These are phyloP conservation scores for Calyptomena viridis DNA, from an alignment of 2,113 vertebrate genomes.

Conservation along the genomic window DNA sequence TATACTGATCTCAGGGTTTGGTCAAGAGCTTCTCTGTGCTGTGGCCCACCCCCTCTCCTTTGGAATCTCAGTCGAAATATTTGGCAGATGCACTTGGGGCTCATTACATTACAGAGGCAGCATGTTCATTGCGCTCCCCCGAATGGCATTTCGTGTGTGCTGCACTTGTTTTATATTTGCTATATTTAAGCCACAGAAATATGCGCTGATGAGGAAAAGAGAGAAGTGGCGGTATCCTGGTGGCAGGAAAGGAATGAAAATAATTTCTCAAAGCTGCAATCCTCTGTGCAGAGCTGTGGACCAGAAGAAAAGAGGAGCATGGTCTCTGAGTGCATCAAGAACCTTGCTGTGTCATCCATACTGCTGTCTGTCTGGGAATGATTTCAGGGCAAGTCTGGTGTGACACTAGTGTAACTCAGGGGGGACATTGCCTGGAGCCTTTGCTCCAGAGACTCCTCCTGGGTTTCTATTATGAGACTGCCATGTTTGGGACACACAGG, in stretches of 20 bases:
- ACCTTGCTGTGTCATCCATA: fast-evolving
- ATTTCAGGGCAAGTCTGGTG: background rate
- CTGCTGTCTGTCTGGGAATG: background rate
- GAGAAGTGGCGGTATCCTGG: background rate
- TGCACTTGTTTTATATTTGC: conserved; percentile 51
- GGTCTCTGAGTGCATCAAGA: background rate
- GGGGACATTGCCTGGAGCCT: background rate
- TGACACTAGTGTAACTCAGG: background rate
- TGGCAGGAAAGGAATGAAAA: background rate
- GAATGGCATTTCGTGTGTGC: conserved; percentile 30
- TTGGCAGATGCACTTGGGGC: conserved; percentile 19
- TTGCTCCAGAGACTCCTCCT: background rate
- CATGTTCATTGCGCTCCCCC: background rate
- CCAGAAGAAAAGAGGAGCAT: background rate
- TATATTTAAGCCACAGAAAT: conserved; percentile 61
- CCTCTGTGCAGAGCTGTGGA: background rate
- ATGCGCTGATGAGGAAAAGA: background rate
- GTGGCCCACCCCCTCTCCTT: background rate
- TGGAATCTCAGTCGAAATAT: conserved; percentile 7
- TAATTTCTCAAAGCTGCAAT: background rate
- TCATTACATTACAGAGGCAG: conserved; percentile 14
- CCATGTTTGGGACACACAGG: background rate
- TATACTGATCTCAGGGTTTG: background rate
- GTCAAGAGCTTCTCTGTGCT: fast-evolving
- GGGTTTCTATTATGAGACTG: background rate